These are phyloP conservation scores for Podarcis siculus DNA, from an alignment of 2,797 vertebrate genomes.

Conservation along the genomic window DNA sequence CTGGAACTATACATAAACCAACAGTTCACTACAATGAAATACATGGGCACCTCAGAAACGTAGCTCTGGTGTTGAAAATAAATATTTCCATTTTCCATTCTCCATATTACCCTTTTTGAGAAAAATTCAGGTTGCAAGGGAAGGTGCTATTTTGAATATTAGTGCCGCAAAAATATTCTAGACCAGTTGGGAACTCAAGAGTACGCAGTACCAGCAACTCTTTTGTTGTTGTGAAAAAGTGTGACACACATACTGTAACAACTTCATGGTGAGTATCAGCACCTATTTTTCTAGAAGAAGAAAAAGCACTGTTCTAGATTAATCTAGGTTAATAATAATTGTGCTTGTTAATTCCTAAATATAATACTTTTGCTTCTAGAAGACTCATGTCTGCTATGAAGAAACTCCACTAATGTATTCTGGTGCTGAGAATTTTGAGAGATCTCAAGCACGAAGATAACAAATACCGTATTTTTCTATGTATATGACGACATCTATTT, in stretches of 20 bases:
- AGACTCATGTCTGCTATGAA: not conserved
- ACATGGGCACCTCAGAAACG: not conserved
- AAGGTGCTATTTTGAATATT: not conserved
- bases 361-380: not conserved
- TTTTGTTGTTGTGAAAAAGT: no score
- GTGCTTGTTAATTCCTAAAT: not conserved
- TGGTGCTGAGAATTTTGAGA: not conserved
- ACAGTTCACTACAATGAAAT: not conserved
- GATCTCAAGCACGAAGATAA: not conserved
- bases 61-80: not conserved
- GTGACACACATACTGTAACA: no score
- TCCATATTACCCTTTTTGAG: not conserved
- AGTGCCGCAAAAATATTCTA: not conserved
- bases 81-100: constrained; percentile 4
- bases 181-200: no score
- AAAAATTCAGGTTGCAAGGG: not conserved
- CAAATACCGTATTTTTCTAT: not conserved
- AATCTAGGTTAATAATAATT: not conserved
- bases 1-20: constrained; percentile 19
- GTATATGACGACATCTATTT: no score
- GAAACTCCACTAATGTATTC: not conserved
- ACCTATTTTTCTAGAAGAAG: no score
- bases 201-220: no score
- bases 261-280: no score
- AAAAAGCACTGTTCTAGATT: not conserved